Base-by-base conservation (phyloP, 2,888 invertebrate species). In the Germaria angustata region DNA sequence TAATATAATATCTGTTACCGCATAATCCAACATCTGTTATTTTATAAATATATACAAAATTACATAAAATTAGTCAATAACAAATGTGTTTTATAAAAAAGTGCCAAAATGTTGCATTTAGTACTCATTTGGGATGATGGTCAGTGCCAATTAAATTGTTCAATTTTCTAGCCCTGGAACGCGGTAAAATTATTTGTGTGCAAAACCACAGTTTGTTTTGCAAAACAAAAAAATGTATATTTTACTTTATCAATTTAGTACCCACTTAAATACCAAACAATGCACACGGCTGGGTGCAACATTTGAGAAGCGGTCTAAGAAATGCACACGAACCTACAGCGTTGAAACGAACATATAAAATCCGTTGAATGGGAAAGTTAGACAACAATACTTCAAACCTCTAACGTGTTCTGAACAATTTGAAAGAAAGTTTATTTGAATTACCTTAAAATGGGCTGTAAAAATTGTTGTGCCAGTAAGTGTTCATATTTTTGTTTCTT, bases 391-490 rank as follows among this genome's bases (percentile, higher is more conserved):
- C 17, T 24, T 22, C 20, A 11, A 46, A 46, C 41, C 39, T 9
- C 11, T 15, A 36, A 11, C 13, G 53, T 78, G 53, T 75, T 66
- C 36, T 24, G 24, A 32, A 57, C 49, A 20, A 49, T 46, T 46
- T 36, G 55, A 36, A 28, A 49, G 17, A 22, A 51, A 22, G 61
- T 13, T 49, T 11, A 36, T 24, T 63, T 32, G 24, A 17, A 44
- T 68, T 53, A 32, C 1, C 13, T 65, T 13, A 13, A 87, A 85
- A 88, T 88, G 88, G 86, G 85, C 83, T 88, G 89, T 86, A 87
- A 87, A 73, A 87, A 87, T 85, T 88, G 88, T 84, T 86, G 85
- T 85, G 86, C 87, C 17, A 86, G 87, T 87, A 51, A 87, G 87
- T 87, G 44, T 13, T 13, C 3, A 28, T 46, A n/a, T 51, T 5